These are phyloP conservation scores for Oryzias melastigma DNA, from an alignment of 2,113 vertebrate species.

Conservation along the genomic window DNA sequence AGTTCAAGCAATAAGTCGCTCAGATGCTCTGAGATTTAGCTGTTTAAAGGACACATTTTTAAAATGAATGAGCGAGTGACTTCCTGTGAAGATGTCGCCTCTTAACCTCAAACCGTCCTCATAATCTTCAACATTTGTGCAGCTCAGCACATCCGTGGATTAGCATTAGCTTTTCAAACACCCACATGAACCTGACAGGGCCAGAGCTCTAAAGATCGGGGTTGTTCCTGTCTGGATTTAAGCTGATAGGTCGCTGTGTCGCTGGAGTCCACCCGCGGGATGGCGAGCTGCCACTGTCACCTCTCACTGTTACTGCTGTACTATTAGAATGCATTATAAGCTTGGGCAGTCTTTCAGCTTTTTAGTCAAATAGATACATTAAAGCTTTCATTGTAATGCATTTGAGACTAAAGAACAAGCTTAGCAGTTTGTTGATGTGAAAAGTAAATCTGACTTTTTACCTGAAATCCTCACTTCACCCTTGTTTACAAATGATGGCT, in stretches of 20 bases:
- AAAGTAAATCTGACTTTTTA: too few species aligned
- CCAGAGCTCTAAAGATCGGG: constrained; percentile 19
- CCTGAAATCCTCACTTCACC: too few species aligned
- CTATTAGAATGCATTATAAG: too few species aligned
- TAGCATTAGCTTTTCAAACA: constrained; percentile 1
- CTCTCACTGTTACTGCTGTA: neutral
- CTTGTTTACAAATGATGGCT: too few species aligned
- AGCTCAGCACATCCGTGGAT: constrained; percentile 29
- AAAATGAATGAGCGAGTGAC: too few species aligned
- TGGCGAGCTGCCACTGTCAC: neutral
- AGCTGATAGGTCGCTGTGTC: constrained; percentile 30
- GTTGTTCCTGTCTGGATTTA: constrained; percentile 35
- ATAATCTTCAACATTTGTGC: constrained; percentile 34
- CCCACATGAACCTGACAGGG: neutral
- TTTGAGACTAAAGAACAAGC: too few species aligned
- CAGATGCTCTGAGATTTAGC: neutral
- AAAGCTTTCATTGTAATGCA: too few species aligned
- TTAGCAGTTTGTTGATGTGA: too few species aligned
- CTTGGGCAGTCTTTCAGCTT: too few species aligned
- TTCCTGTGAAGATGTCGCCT: too few species aligned
- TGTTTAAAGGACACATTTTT: constrained; percentile 7
- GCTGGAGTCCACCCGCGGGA: constrained; percentile 38
- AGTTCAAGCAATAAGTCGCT: neutral
- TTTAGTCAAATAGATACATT: too few species aligned
- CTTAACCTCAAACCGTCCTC: neutral